Evolutionary conservation across 2,888 invertebrate species (phyloP).

Genomic region (Arge pagana): DNA sequence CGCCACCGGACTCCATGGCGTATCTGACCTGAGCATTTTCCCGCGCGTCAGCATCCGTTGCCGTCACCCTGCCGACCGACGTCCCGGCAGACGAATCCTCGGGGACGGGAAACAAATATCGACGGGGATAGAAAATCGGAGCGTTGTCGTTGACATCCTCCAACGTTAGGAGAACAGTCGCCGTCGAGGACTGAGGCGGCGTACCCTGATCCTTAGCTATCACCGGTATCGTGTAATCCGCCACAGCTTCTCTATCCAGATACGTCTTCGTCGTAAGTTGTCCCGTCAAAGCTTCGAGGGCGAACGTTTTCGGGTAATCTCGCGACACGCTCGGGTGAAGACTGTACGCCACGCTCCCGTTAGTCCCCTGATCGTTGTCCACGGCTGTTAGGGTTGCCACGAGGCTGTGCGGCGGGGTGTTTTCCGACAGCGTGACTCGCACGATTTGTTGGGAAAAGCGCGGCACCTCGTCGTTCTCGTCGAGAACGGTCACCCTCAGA

Average conservation of each 20-base stretch:
- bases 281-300: slow-evolving; percentile 82
- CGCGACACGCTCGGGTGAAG: slow-evolving; percentile 78
- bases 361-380: slow-evolving; percentile 92
- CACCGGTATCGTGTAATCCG: slow-evolving; percentile 80
- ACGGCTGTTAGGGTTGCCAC: slow-evolving; percentile 84
- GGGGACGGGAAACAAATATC: slow-evolving; percentile 78
- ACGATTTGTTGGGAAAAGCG: slow-evolving; percentile 76
- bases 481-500: slow-evolving; percentile 86
- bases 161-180: slow-evolving; percentile 79
- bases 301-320: slow-evolving; percentile 83
- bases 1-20: slow-evolving; percentile 77
- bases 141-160: slow-evolving; percentile 91
- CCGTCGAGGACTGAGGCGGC: slow-evolving; percentile 88
- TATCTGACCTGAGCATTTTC: slow-evolving; percentile 83
- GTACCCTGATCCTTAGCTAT: slow-evolving; percentile 91
- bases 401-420: slow-evolving; percentile 77
- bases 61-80: slow-evolving; percentile 74
- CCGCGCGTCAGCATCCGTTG: slow-evolving; percentile 86
- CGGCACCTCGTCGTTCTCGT: slow-evolving; percentile 95
- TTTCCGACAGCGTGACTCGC: slow-evolving; percentile 79
- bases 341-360: slow-evolving; percentile 86
- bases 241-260: slow-evolving; percentile 81
- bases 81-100: slow-evolving; percentile 71
- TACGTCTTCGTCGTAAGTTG: slow-evolving; percentile 77
- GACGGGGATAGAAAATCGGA: slow-evolving; percentile 88